Evolutionary conservation across 1,140 invertebrate genomes (phyloP), one percentile per base, ranked within the genome.

Genomic region (Hylaeus anthracinus): DNA sequence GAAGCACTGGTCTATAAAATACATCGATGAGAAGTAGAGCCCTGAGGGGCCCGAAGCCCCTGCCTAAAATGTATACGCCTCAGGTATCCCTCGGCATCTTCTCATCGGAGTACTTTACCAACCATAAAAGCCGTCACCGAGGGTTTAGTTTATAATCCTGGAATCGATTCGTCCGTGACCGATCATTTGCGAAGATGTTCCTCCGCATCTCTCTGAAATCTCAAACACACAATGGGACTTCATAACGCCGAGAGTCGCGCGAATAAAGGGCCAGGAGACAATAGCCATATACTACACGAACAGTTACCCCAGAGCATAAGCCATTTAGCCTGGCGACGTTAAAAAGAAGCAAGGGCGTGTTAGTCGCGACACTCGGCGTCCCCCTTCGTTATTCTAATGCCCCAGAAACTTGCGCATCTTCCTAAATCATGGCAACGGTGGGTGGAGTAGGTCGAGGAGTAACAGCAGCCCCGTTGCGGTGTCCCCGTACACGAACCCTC

Each of bases 371-470:
- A 37, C 53, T 8, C n/a, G 9, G 15, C 5, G 1, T 1, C 2
- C 26, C 45, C 43, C 56, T 61, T 77, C 55, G 64, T 69, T 76
- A 67, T 58, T 67, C 26, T 12, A 78, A 72, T 45, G 48, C 41
- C 12, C 5, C 10, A 15, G 58, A 55, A 79, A 72, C 6, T 73
- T 26, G 48, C 51, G 43, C 58, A 39, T 79, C 77, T 65, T 73
- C 43, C 15, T 64, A 58, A 72, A 79, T 72, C 41, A 64, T 10
- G 14, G 5, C 10, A 26, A 6, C 3, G n/a, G 63, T 48, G 45
- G 72, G 15, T 55, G 65, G 37, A 64, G 37, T 5, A 10, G 61
- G 61, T 64, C 1, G 15, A 1, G 15, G 26, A n/a, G 10, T 14
- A 41, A 10, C 26, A n/a, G 0, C 45, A 12, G 39, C 43, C 43